A percentile compares a stretch with the other conserved stretches of the same genome.
These are phyloP conservation scores for Lysandra bellargus DNA, from an alignment of 2,888 invertebrate species.

Conservation along the genomic window DNA sequence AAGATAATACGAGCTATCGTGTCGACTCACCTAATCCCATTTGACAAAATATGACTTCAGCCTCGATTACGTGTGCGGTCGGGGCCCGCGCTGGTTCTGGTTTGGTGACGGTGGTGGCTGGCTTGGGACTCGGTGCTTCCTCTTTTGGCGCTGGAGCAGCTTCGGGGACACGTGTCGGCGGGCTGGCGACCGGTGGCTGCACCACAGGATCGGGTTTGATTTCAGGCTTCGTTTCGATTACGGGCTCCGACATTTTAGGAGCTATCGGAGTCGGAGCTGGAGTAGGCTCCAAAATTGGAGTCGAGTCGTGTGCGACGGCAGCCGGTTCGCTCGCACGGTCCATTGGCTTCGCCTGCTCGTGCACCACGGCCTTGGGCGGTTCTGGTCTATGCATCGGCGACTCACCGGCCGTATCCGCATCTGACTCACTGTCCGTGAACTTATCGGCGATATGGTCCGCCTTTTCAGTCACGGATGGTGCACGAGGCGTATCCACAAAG, in stretches of 20 bases:
- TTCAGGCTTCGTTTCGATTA: slow-evolving; percentile 42
- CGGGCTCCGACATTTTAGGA: slow-evolving; percentile 41
- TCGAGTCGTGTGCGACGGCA: slow-evolving; percentile 5
- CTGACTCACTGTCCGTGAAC: slow-evolving; percentile 81
- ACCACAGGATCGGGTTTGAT: slow-evolving; percentile 36
- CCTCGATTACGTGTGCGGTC: slow-evolving; percentile 79
- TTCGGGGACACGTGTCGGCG: slow-evolving; percentile 37
- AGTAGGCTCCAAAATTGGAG: slow-evolving; percentile 37
- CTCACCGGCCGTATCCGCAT: slow-evolving; percentile 73
- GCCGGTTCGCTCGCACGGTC: slow-evolving; percentile 3
- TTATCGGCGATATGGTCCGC: slow-evolving; percentile 74
- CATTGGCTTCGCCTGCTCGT: slow-evolving; percentile 29
- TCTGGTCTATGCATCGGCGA: slow-evolving; percentile 67
- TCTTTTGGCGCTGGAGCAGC: slow-evolving; percentile 44
- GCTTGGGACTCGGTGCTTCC: slow-evolving; percentile 49
- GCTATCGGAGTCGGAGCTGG: slow-evolving; percentile 44
- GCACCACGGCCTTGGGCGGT: slow-evolving; percentile 43
- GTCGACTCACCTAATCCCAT: slow-evolving; percentile 84
- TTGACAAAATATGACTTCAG: slow-evolving; percentile 86
- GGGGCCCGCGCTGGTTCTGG: slow-evolving; percentile 57
- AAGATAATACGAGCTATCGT: background rate
- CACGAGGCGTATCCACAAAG: slow-evolving; percentile 60
- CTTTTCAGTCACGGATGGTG: slow-evolving; percentile 61
- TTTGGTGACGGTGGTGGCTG: slow-evolving; percentile 38
- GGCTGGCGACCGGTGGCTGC: slow-evolving; percentile 35